Percentiles rank a stretch among this genome's conserved stretches.
Evolutionary conservation across 2,888 invertebrate genomes (phyloP).

Genomic region (Diarsia dahlii): DNA sequence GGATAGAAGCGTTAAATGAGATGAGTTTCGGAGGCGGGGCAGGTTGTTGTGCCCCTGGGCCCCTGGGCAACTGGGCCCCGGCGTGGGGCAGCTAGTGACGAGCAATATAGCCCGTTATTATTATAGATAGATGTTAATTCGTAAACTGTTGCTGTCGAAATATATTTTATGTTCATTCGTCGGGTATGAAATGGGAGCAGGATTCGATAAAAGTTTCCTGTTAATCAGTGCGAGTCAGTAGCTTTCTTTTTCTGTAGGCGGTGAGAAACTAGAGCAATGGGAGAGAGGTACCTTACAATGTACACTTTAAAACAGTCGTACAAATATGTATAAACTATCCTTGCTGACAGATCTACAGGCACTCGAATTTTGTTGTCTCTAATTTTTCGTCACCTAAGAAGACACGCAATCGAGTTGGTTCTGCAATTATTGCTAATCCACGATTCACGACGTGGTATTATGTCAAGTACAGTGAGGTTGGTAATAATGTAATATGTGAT

Average conservation of each 20-base stretch:
- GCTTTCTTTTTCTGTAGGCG: conserved; percentile 10
- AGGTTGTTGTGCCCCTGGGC: conserved; percentile 41
- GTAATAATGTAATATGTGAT: background rate
- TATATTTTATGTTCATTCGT: conserved; percentile 41
- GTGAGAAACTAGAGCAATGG: background rate
- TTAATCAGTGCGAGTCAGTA: background rate
- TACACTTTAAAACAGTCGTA: background rate
- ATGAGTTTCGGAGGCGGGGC: conserved; percentile 73
- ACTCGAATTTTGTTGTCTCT: background rate
- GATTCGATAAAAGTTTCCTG: conserved; percentile 27
- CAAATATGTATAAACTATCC: background rate
- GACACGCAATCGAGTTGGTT: background rate
- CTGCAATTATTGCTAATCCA: background rate
- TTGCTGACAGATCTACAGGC: background rate
- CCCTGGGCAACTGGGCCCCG: conserved; percentile 10
- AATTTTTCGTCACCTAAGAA: background rate
- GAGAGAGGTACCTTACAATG: background rate
- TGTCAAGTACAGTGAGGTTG: background rate
- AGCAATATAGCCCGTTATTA: conserved; percentile 44
- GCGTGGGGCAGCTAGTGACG: conserved; percentile 49
- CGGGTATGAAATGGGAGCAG: conserved; percentile 34
- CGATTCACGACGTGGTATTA: background rate
- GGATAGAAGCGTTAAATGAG: conserved; percentile 79
- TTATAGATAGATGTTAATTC: conserved; percentile 48
- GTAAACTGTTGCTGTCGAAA: conserved; percentile 43